Conservation (phyloP, 2,113 vertebrate genomes). For the Prietella phreatophila region DNA sequence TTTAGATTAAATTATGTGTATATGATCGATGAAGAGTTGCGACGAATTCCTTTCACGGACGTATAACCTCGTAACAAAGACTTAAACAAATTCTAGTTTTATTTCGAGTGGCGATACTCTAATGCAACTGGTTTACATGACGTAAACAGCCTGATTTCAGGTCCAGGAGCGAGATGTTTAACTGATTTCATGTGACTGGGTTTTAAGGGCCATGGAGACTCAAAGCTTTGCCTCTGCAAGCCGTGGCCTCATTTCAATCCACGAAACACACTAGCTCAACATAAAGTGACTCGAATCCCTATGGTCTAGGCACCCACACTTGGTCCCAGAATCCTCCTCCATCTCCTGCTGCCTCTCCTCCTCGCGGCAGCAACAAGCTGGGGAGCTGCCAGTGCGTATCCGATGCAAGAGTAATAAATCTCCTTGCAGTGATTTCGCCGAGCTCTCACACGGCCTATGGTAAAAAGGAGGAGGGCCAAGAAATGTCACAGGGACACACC, state of each 20-base stretch:
- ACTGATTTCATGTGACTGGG: slow-evolving; percentile 34
- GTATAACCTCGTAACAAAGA: not conserved
- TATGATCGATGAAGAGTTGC: not conserved
- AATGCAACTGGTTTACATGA: not conserved
- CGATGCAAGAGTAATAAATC: slow-evolving; percentile 64
- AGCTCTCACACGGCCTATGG: slow-evolving; percentile 57
- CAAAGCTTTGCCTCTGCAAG: slow-evolving; percentile 19
- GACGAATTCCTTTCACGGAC: not conserved
- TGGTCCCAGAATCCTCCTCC: slow-evolving; percentile 26
- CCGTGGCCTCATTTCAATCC: slow-evolving; percentile 33
- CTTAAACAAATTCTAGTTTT: not conserved
- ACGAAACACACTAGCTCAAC: slow-evolving; percentile 47
- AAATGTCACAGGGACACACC: slow-evolving; percentile 36
- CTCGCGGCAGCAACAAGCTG: slow-evolving; percentile 49
- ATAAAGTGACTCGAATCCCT: slow-evolving; percentile 56
- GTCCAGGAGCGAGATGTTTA: slow-evolving; percentile 28
- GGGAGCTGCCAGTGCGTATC: slow-evolving; percentile 58
- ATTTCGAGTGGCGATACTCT: not conserved
- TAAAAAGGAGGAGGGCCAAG: slow-evolving; percentile 53
- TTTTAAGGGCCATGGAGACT: slow-evolving; percentile 8
- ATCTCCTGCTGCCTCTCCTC: not conserved
- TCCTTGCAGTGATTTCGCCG: slow-evolving; percentile 58
- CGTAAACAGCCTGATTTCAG: not conserved
- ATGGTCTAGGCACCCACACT: slow-evolving; percentile 51
- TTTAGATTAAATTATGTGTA: not conserved